These are phyloP conservation scores for Lapara coniferarum DNA, from an alignment of 2,888 invertebrate species.

Conservation along the genomic window DNA sequence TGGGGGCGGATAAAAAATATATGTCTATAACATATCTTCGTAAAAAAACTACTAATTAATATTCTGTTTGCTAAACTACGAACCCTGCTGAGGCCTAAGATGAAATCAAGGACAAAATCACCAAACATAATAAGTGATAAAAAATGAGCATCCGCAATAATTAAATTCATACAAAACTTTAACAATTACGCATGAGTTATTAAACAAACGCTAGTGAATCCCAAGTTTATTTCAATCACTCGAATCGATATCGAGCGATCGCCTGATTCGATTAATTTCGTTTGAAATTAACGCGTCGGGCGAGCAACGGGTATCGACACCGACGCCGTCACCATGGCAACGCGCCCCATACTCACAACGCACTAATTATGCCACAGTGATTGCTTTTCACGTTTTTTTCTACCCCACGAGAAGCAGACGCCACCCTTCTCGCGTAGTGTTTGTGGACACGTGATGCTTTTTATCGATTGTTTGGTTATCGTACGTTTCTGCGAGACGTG, in stretches of 20 bases:
- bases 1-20: too few species aligned
- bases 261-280: conserved; percentile 80
- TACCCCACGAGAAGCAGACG: conserved; percentile 79
- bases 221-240: conserved; percentile 55
- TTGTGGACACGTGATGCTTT: conserved; percentile 52
- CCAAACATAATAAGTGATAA: conserved; percentile 10
- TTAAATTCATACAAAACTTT: conserved; percentile 22
- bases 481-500: conserved; percentile 32
- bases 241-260: conserved; percentile 70
- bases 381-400: conserved; percentile 82
- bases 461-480: conserved; percentile 58
- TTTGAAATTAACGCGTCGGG: conserved; percentile 78
- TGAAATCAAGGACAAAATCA: conserved; percentile 27
- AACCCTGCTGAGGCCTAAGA: not conserved
- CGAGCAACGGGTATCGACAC: conserved; percentile 76
- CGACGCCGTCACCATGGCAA: conserved; percentile 75
- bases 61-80: not conserved
- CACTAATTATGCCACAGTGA: conserved; percentile 84
- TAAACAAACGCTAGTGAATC: conserved; percentile 42
- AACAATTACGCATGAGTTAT: conserved; percentile 18
- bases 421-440: conserved; percentile 74
- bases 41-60: not conserved
- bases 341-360: conserved; percentile 82
- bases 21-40: too few species aligned
- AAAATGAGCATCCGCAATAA: conserved; percentile 17